Evolutionary conservation across 2,113 vertebrate genomes (phyloP), one percentile per base, ranked within the genome.

Genomic region (Gymnobelideus leadbeateri): DNA sequence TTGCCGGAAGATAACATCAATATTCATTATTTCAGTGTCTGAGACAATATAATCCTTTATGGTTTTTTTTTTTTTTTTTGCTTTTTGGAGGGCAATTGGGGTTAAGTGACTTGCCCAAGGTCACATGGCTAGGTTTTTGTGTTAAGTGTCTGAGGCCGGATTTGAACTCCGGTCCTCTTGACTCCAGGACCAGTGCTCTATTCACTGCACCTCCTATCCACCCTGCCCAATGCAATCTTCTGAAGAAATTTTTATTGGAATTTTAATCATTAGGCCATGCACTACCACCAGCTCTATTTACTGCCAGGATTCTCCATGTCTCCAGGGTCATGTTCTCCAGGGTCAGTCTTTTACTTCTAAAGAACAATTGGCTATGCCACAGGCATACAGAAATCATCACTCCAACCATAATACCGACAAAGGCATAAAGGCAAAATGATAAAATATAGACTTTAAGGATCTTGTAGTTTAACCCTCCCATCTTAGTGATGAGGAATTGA

Each of bases 381-480:
- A 93, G 24, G 49, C 9, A 77, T 68, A 52, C 3, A 94, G 51
- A 53, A 43, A 92, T 57, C 93, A 97, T 28, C 5, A 21, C 91
- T 31, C 19, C 43, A 89, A 94, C 49, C 25, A 47, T 51, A 91
- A 89, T 49, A 89, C 2, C 51, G 21, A 49, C 51, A 54, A n/a
- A 50, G 90, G 11, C 50, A 68, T 54, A 51, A 91, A 43, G 52
- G 90, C 24, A 26, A 89, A 51, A 24, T 51, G 43, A 77, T 90
- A 24, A 93, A 89, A 52, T 93, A 89, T 51, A 52, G 89, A 1
- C 92, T 61, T 50, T 94, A 14, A 21, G 5, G 0, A 2, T 53
- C 31, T 95, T 94, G 55, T 51, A 77, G 46, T 92, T 51, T 91
- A 91, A 61, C 57, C 26, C 24, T 94, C 92, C 91, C 43, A 50